phyloP scores from a whole-genome alignment of 2,797 vertebrate species.

The Betta splendens region DNA sequence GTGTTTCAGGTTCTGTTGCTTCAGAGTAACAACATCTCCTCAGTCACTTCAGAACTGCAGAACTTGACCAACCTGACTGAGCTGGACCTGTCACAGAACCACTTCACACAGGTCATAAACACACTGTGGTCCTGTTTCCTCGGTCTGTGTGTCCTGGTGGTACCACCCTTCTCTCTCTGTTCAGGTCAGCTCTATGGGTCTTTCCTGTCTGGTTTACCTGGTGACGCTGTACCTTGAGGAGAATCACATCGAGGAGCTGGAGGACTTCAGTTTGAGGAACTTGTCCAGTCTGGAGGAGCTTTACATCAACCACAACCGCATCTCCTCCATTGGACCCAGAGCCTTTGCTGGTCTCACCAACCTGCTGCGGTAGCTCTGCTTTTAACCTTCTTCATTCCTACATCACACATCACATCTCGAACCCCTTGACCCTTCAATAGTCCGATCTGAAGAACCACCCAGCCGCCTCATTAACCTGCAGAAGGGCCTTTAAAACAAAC shows the following conservation, averaged over 20 bases:
- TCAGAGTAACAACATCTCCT: constrained; percentile 87
- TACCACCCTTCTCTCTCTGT: neutral
- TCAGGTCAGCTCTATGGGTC: constrained; percentile 71
- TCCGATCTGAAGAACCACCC: too few species aligned
- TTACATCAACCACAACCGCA: constrained; percentile 87
- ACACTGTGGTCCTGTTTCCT: neutral
- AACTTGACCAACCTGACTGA: constrained; percentile 84
- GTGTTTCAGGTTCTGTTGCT: constrained; percentile 81
- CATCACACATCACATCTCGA: too few species aligned
- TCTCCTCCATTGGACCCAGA: constrained; percentile 81
- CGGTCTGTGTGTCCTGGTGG: neutral
- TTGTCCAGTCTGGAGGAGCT: constrained; percentile 84
- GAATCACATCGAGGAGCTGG: constrained; percentile 82
- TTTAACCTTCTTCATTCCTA: too few species aligned
- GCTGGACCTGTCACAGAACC: constrained; percentile 87
- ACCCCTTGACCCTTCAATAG: too few species aligned
- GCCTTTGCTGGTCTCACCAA: constrained; percentile 83
- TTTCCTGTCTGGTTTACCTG: constrained; percentile 78
- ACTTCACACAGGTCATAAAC: constrained; percentile 76
- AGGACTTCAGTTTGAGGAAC: constrained; percentile 81
- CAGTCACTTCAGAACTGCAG: constrained; percentile 77
- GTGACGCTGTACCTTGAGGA: constrained; percentile 88
- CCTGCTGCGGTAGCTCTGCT: constrained; percentile 67
- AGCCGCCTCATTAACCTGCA: too few species aligned
- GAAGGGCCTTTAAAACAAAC: too few species aligned